A percentile compares a stretch with the other conserved stretches of the same genome.
phyloP scores from a whole-genome alignment of 2,113 vertebrate species.

The Chinchilla lanigera region DNA sequence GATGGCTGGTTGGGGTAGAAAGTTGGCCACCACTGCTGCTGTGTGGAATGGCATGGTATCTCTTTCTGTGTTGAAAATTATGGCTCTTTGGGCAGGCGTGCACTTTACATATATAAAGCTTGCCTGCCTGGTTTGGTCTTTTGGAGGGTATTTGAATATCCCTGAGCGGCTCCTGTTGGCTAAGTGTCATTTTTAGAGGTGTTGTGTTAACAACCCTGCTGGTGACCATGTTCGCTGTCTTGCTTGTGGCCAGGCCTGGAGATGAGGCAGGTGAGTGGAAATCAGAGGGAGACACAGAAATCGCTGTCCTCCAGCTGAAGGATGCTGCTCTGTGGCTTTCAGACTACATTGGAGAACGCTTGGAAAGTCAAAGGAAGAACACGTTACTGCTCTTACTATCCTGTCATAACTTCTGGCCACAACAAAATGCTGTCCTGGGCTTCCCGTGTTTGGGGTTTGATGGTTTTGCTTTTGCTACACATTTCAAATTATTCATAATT shows the following conservation, averaged over 20 bases:
- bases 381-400: not conserved
- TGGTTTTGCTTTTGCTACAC: not conserved
- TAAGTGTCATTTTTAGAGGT: slow-evolving; percentile 60
- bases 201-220: slow-evolving; percentile 28
- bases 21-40: slow-evolving; percentile 76
- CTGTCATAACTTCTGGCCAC: not conserved
- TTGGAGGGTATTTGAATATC: slow-evolving; percentile 56
- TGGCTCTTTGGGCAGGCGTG: not conserved
- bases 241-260: not conserved
- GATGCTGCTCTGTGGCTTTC: not conserved
- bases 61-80: slow-evolving; percentile 22
- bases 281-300: not conserved
- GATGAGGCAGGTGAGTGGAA: not conserved
- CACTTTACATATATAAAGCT: slow-evolving; percentile 32
- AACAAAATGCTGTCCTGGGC: not conserved
- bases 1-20: slow-evolving; percentile 80
- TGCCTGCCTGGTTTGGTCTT: slow-evolving; percentile 54
- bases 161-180: slow-evolving; percentile 62
- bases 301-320: not conserved
- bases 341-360: not conserved
- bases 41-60: slow-evolving; percentile 13
- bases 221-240: not conserved
- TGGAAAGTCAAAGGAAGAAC: slow-evolving; percentile 24
- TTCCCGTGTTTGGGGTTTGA: not conserved
- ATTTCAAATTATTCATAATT: not conserved